Conservation (phyloP, 2,113 vertebrate genomes). For the Amphiprion percula region DNA sequence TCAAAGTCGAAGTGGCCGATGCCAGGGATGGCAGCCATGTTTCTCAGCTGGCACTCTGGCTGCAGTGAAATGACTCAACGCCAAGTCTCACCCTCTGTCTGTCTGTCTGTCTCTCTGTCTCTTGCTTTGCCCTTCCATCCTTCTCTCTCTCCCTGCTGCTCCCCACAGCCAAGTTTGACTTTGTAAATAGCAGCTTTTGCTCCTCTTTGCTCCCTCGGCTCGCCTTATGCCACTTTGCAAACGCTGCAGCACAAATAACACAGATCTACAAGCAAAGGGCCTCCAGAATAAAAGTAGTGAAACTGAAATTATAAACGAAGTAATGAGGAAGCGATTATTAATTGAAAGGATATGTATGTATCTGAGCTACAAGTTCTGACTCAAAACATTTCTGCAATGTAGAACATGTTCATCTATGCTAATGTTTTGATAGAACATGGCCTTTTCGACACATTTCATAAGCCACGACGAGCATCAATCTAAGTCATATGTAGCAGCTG, state of each 20-base stretch:
- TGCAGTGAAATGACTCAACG: conserved; percentile 36
- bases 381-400: too few species aligned
- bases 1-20: conserved; percentile 54
- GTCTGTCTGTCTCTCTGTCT: background rate
- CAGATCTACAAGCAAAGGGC: too few species aligned
- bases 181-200: conserved; percentile 28
- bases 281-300: too few species aligned
- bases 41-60: conserved; percentile 53
- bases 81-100: conserved; percentile 41
- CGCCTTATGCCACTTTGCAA: conserved; percentile 3
- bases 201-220: conserved; percentile 11
- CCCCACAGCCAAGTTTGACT: conserved; percentile 21
- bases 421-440: too few species aligned
- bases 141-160: background rate
- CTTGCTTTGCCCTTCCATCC: background rate
- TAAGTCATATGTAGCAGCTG: too few species aligned
- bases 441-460: too few species aligned
- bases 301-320: too few species aligned
- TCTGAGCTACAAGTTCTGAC: too few species aligned
- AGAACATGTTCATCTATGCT: too few species aligned
- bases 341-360: too few species aligned
- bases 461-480: too few species aligned
- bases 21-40: conserved; percentile 48
- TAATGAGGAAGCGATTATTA: too few species aligned
- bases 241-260: background rate